Percentiles rank a stretch among this genome's conserved stretches.
phyloP scores from a whole-genome alignment of 2,888 invertebrate genomes.

The Troides helena region DNA sequence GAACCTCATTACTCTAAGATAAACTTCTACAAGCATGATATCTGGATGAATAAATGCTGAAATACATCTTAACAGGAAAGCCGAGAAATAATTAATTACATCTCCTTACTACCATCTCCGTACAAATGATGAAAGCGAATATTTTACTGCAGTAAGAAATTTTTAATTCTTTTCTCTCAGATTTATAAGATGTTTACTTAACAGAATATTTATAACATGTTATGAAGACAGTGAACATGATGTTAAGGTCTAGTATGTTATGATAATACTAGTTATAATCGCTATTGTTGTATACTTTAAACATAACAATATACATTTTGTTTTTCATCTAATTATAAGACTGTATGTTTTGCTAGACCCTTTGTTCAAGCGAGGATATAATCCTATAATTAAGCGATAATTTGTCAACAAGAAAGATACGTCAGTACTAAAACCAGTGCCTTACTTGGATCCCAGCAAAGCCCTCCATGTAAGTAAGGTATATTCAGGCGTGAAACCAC shows the following conservation, averaged over 20 bases:
- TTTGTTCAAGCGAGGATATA: neutral
- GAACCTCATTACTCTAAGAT: too few relatives aligned
- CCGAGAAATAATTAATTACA: neutral
- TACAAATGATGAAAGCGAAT: neutral
- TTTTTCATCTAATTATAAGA: too few relatives aligned
- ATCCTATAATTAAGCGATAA: neutral
- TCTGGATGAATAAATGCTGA: neutral
- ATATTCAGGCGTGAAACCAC: conserved; percentile 6
- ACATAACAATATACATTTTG: too few relatives aligned
- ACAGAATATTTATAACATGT: too few relatives aligned
- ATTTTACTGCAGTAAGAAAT: neutral
- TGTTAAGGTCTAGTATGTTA: too few relatives aligned
- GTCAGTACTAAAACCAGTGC: neutral
- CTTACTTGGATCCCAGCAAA: conserved; percentile 1
- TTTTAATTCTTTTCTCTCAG: neutral
- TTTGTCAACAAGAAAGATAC: neutral
- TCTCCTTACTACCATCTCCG: neutral
- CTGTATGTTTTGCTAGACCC: too few relatives aligned
- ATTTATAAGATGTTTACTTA: neutral
- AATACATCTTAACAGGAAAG: neutral
- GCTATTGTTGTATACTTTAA: too few relatives aligned
- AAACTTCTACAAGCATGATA: too few relatives aligned
- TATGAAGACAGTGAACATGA: too few relatives aligned
- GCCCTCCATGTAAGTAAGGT: conserved; percentile 7
- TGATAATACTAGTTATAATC: too few relatives aligned